Base-by-base conservation (phyloP, 2,797 vertebrate genomes). In the Helostoma temminkii region DNA sequence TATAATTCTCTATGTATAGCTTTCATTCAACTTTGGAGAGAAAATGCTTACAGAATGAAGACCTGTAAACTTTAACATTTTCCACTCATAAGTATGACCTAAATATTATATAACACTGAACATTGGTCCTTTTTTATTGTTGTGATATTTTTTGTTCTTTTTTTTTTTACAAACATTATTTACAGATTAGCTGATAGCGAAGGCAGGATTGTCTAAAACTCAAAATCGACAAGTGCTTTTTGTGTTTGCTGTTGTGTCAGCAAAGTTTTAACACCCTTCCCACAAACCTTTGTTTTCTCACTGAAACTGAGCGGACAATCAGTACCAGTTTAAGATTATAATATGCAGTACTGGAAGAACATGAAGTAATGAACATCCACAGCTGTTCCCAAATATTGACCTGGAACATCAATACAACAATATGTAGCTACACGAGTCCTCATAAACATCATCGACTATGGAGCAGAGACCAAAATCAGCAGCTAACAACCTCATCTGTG, bases 151-250 rank as follows among this genome's bases (percentile, higher is more conserved):
- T 60, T 28, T 66, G 45, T 39, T 60, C 26, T 24, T 58, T 66
- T 47, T 77, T n/a, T 81, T 75, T 77, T 62, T 81, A 90, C 81
- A 91, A 93, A 94, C 72, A 72, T 62, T 93, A 92, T 93, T 53
- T 93, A 93, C 89, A 94, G 87, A 83, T 82, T 80, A 89, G 87
- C 78, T 91, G 91, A 91, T 90, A 87, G 82, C 73, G 67, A 89
- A 92, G 89, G 91, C 91, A 86, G 83, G 93, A 94, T 94, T 94
- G 93, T 93, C 93, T 88, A 86, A 81, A 93, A 94, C 88, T 85
- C 41, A 85, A 91, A 92, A 89, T 82, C 61, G 81, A 85, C 78
- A 83, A 88, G 87, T 91, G 88, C 82, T 87, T 85, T 71, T 84
- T 73, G 55, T 90, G 70, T 91, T 83, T 87, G 80, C 69, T 60